phyloP scores from a whole-genome alignment of 2,113 vertebrate species.

The Myotis brandtii region DNA sequence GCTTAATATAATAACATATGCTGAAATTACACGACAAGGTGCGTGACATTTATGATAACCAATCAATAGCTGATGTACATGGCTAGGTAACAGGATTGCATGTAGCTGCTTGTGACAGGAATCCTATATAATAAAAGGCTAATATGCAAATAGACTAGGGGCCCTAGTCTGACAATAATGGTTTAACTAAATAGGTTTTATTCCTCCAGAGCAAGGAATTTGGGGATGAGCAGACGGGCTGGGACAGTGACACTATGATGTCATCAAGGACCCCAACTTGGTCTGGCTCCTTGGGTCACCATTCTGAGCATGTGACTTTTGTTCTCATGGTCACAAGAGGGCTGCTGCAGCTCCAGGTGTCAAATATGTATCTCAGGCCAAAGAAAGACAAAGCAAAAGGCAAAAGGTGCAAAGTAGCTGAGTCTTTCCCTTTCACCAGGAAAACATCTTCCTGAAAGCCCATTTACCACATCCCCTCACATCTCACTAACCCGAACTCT shows the following conservation, averaged over 20 bases:
- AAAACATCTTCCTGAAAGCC: not conserved
- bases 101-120: not conserved
- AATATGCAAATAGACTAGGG: no score
- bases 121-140: no score
- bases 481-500: not conserved
- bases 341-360: not conserved
- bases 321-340: not conserved
- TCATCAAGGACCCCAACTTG: not conserved
- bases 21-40: not conserved
- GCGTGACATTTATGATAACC: not conserved
- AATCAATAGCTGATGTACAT: not conserved
- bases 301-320: constrained; percentile 1
- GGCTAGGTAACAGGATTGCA: not conserved
- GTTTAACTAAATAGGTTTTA: not conserved
- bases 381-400: not conserved
- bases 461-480: not conserved
- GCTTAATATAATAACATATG: not conserved
- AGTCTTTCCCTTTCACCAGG: not conserved
- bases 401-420: not conserved
- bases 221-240: not conserved
- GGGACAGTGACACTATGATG: not conserved
- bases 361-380: not conserved
- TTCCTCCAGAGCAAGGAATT: not conserved
- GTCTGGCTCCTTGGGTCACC: not conserved
- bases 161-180: not conserved